These are phyloP conservation scores for Castor canadensis DNA, from an alignment of 2,113 vertebrate species.

Conservation along the genomic window DNA sequence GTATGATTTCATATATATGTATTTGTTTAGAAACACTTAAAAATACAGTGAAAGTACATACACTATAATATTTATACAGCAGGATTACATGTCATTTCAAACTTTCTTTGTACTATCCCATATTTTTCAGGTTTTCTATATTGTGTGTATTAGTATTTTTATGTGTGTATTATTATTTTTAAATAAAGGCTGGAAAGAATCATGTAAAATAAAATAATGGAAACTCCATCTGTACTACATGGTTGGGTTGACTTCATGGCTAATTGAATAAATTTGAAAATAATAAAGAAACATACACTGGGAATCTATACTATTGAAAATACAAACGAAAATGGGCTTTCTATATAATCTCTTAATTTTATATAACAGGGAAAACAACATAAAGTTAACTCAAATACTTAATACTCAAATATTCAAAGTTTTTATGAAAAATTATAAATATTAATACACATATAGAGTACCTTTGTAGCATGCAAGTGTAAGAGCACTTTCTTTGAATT, in stretches of 20 bases:
- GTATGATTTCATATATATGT: not conserved
- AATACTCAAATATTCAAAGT: conserved; percentile 35
- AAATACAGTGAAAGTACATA: conserved; percentile 38
- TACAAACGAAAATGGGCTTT: conserved; percentile 48
- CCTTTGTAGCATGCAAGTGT: conserved; percentile 99
- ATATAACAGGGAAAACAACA: conserved; percentile 48
- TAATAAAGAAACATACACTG: conserved; percentile 50
- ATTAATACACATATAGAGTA: conserved; percentile 75
- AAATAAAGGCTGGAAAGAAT: conserved; percentile 62
- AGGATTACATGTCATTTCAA: conserved; percentile 19
- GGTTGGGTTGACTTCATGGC: not conserved
- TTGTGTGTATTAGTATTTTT: conserved; percentile 30
- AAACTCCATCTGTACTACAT: conserved; percentile 41
- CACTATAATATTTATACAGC: conserved; percentile 44
- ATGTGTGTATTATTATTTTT: conserved; percentile 32
- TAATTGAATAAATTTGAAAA: conserved; percentile 57
- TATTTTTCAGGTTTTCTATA: conserved; percentile 58
- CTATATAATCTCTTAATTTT: conserved; percentile 40
- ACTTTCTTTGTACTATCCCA: conserved; percentile 46
- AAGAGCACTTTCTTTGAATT: conserved; percentile 99
- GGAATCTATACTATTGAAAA: conserved; percentile 26
- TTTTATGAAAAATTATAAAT: conserved; percentile 37
- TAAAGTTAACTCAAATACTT: conserved; percentile 57
- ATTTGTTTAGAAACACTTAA: conserved; percentile 43
- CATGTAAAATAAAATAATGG: conserved; percentile 53